Percentiles rank a stretch among this genome's conserved stretches.
Conservation (phyloP, 2,888 invertebrate species). For the Macrophya annulata region DNA sequence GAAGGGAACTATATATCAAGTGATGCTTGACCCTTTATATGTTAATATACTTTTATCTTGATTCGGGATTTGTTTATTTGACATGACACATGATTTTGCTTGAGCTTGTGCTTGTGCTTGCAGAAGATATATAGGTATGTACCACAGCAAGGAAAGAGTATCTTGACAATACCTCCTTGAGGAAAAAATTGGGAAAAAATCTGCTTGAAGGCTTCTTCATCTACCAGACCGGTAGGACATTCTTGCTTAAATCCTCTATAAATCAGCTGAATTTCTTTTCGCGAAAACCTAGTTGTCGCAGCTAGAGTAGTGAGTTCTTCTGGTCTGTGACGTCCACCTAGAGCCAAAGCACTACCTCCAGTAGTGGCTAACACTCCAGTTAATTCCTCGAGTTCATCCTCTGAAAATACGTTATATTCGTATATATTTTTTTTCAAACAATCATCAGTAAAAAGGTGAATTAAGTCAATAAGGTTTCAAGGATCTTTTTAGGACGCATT, state of each 20-base stretch:
- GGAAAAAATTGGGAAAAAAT: constrained; percentile 96
- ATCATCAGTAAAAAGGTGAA: neutral
- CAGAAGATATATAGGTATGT: neutral
- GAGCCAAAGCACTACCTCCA: constrained; percentile 79
- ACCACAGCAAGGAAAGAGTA: neutral
- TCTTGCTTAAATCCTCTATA: constrained; percentile 96
- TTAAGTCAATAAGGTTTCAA: neutral
- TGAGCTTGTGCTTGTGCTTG: neutral
- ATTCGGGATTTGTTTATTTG: neutral
- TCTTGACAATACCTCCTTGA: constrained; percentile 88
- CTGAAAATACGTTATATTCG: constrained; percentile 79
- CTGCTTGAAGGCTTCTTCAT: constrained; percentile 93
- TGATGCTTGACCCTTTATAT: neutral
- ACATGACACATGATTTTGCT: neutral
- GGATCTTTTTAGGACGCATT: neutral
- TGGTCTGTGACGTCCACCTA: constrained; percentile 86
- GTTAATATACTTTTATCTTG: neutral
- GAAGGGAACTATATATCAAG: neutral
- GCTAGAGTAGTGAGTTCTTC: constrained; percentile 90
- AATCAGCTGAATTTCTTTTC: constrained; percentile 93
- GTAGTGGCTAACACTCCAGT: constrained; percentile 79
- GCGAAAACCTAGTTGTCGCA: constrained; percentile 89
- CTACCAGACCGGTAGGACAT: constrained; percentile 92
- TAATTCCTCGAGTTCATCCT: constrained; percentile 87
- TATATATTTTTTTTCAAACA: neutral